Base-by-base conservation (phyloP, 2,888 invertebrate genomes). In the Torymus texanus region DNA sequence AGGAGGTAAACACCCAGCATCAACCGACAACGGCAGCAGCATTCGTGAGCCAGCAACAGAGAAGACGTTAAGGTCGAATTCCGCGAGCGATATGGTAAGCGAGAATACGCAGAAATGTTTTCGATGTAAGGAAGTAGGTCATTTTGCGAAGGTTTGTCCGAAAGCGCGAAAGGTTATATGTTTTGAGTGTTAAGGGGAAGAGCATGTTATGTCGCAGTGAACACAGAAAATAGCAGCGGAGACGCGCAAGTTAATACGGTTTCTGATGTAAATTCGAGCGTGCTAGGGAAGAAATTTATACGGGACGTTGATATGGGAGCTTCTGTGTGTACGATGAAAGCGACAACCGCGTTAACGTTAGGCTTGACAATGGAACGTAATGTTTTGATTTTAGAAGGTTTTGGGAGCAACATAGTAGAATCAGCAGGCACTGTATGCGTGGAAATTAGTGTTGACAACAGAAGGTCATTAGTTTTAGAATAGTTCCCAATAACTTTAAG, bases 401-500 rank as follows among this genome's bases (percentile, higher is more conserved):
- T 24, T 24, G 24, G 24, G 3, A 3, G 3, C 2, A 24, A 24
- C 24, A 24, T 24, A 2, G 24, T 24, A 24, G 3, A 24, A 24
- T 24, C 24, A 24, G 2, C 24, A 3, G 24, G 24, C 24, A 24
- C 3, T 24, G 24, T 24, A 24, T 2, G 24, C 3, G 24, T 24
- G 24, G 24, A 3, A 2, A 3, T 24, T 24, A 2, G 24, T 24
- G 24, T 24, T 3, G 24, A 24, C 3, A 24, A 24, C 24, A 2
- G 2, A 24, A 24, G 24, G 12, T 58, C 16, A 50, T 76, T 2
- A 63, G 29, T 8, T 71, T 81, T 18, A n/a, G 73, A 55, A 55
- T 82, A 14, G 81, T 82, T 4, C 80, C 82, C 0, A 71, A 82
- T n/a, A 50, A 16, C 5, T 79, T 73, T 0, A 78, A 82, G 29